These are phyloP conservation scores for Myanophis thanlyinensis DNA, from an alignment of 2,113 vertebrate genomes.

Conservation along the genomic window DNA sequence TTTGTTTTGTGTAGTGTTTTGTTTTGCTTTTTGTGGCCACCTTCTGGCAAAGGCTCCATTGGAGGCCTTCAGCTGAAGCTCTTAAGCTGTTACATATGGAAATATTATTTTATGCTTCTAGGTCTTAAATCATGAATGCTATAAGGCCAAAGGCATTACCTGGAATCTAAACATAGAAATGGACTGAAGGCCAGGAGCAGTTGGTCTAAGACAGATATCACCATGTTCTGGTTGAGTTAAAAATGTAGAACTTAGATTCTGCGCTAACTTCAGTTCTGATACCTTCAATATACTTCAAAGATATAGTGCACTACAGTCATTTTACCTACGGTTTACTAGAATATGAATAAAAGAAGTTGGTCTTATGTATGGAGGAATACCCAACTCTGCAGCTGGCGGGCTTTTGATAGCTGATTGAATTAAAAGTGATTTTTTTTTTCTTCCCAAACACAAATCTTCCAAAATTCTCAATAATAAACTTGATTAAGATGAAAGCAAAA, in stretches of 20 bases:
- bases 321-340: background rate
- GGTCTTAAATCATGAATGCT: background rate
- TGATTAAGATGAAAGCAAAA: background rate
- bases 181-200: background rate
- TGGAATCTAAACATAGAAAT: background rate
- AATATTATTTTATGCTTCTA: background rate
- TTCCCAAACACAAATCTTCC: background rate
- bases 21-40: background rate
- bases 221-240: background rate
- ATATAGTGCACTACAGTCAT: background rate
- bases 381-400: background rate
- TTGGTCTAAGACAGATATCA: background rate
- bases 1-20: background rate
- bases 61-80: background rate
- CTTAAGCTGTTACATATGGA: background rate
- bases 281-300: background rate
- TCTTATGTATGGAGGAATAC: background rate
- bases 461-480: background rate
- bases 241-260: background rate
- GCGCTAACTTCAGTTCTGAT: background rate
- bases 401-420: background rate
- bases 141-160: background rate
- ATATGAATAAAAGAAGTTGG: background rate
- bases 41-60: background rate
- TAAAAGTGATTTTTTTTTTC: background rate